These are phyloP conservation scores for Hanleya hanleyi DNA, from an alignment of 2,888 invertebrate species.

Conservation along the genomic window DNA sequence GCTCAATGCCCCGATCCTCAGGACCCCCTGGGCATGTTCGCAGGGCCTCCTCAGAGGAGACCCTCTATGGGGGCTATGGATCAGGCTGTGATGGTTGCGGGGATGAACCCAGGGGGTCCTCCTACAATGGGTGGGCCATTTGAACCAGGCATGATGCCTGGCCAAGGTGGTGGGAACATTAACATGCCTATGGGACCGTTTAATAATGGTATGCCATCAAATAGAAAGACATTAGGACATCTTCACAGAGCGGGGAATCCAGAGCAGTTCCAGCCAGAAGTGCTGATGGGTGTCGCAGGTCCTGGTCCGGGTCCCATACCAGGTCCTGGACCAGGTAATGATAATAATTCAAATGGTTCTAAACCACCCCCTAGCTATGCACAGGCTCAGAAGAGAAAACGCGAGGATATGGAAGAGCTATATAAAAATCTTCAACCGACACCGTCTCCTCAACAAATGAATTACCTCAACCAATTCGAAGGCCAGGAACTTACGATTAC, in stretches of 20 bases:
- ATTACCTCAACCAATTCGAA: slow-evolving; percentile 95
- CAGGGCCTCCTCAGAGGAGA: slow-evolving; percentile 44
- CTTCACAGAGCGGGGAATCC: slow-evolving; percentile 70
- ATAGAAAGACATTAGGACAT: slow-evolving; percentile 1
- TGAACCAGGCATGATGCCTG: slow-evolving; percentile 28
- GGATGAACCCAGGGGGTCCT: slow-evolving; percentile 39
- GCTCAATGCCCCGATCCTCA: slow-evolving; percentile 48
- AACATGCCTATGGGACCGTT: slow-evolving; percentile 17
- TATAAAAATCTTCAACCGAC: slow-evolving; percentile 80
- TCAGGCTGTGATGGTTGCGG: slow-evolving; percentile 44
- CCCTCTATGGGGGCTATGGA: slow-evolving; percentile 41
- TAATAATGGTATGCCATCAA: slow-evolving; percentile 5
- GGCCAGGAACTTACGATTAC: slow-evolving; percentile 97
- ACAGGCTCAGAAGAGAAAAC: slow-evolving; percentile 68
- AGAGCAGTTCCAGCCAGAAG: slow-evolving; percentile 67
- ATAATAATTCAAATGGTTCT: slow-evolving; percentile 31
- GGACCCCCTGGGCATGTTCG: slow-evolving; percentile 49
- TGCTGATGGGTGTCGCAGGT: slow-evolving; percentile 35
- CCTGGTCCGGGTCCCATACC: slow-evolving; percentile 24
- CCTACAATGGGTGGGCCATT: slow-evolving; percentile 8
- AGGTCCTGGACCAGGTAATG: slow-evolving; percentile 35
- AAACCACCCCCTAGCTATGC: slow-evolving; percentile 73
- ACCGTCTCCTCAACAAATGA: slow-evolving; percentile 96
- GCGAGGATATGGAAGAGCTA: slow-evolving; percentile 82
- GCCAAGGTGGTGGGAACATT: slow-evolving; percentile 41